Evolutionary conservation across 2,113 vertebrate genomes (phyloP), one percentile per base, ranked within the genome.

Genomic region (Hystrix cristata): DNA sequence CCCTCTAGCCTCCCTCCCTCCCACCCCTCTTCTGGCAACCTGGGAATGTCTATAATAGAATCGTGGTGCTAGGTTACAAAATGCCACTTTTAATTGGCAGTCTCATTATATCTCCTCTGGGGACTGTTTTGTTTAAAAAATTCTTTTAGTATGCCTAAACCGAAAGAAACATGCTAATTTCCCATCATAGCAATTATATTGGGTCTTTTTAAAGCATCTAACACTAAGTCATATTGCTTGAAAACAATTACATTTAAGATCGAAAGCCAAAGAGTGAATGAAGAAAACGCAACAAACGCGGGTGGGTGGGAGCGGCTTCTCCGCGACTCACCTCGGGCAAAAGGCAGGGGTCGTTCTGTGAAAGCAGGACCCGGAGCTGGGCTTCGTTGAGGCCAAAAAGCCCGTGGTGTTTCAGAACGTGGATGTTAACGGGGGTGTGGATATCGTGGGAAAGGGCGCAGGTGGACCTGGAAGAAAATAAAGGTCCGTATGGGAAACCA

Each of bases 321-420:
- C 10, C 29, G 23, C 2, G 90, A 98, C 98, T 99, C 59, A 99
- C 99, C 96, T 99, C 99, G 67, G 99, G 99, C 51, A 99, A 97
- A 84, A 99, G 93, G 74, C 98, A 98, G 57, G 98, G 96, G 90
- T 99, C 99, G 0, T 98, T 99, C 9, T 99, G 99, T 46, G 99
- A 95, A 95, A 99, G 98, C 34, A 99, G 98, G 48, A 98, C 90
- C 90, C 97, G 98, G 53, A 99, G 97, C 65, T 99, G 98, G 0
- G 96, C 83, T 91, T 99, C 98, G 31, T 98, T 94, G 9, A 99
- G 98, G n/a, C 98, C 97, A 95, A 98, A 98, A 43, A 99, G 87
- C 12, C 97, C 97, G 0, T 99, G 94, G 0, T 72, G 80, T 95
- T 98, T 99, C 31, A 99, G 95, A 31, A 98, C 95, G 59, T 96